Evolutionary conservation across 2,113 vertebrate genomes (phyloP), one percentile per base, ranked within the genome.

Genomic region (Nannospalax galili): DNA sequence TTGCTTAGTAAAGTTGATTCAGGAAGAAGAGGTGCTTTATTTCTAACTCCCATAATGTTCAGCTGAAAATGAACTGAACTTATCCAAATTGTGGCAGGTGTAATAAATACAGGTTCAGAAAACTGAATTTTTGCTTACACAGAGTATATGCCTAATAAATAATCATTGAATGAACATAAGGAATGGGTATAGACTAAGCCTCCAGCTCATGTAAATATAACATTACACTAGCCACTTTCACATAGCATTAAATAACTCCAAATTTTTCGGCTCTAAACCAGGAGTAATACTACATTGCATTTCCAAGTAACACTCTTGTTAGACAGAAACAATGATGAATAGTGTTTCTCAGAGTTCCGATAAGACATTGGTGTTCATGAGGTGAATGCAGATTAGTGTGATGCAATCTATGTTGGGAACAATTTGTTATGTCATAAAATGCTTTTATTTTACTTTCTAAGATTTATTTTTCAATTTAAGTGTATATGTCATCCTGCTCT

Each of bases 341-440:
- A 14, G 45, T 42, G 37, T 58, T 14, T 5, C 9, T 1, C 3
- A 1, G 0, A 2, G 6, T 32, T 74, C n/a, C 74, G n/a, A 12
- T 4, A 90, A 73, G 19, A 40, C 19, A 14, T 22, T 26, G 1
- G 3, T 35, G 11, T 73, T 72, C 74, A 26, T 24, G 5, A 79
- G 48, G 30, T 72, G 24, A 40, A 58, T 37, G 11, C 28, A 48
- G 11, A 80, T 60, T 60, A 62, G 6, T 3, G 60, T 70, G 26
- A 28, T 48, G 32, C 5, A 56, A 30, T 48, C 22, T 15, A 1
- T n/a, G 14, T 12, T 37, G 9, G 6, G 0, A 26, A 58, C 16
- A 1, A 2, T 58, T 84, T 72, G 7, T 77, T 42, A 56, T 48
- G 9, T 78, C 1, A 37, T 72, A 19, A n/a, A 73, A 17, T 10